These are phyloP conservation scores for Sander vitreus DNA, from an alignment of 2,113 vertebrate species.

Conservation along the genomic window DNA sequence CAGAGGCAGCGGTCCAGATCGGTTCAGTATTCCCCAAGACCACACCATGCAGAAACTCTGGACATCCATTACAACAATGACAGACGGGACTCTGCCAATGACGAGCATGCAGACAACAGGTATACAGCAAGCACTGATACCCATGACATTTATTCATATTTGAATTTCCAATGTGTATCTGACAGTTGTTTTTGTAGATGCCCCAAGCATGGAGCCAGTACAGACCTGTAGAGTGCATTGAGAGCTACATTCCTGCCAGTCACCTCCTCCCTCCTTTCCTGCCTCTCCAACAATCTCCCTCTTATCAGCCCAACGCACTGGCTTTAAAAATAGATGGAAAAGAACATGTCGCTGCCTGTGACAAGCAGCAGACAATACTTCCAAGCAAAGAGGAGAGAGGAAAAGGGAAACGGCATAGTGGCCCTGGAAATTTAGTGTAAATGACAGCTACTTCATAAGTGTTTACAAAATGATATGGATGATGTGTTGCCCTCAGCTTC, in stretches of 20 bases:
- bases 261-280: slow-evolving; percentile 61
- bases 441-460: slow-evolving; percentile 1
- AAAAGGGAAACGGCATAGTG: slow-evolving; percentile 53
- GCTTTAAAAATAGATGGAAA: slow-evolving; percentile 82
- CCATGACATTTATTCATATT: background rate
- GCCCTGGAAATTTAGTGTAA: slow-evolving; percentile 41
- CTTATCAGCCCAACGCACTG: slow-evolving; percentile 77
- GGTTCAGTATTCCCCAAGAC: slow-evolving; percentile 90
- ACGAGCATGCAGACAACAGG: slow-evolving; percentile 77
- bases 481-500: slow-evolving; percentile 16
- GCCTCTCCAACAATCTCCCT: slow-evolving; percentile 62
- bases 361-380: slow-evolving; percentile 64
- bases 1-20: slow-evolving; percentile 89
- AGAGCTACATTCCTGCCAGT: slow-evolving; percentile 80
- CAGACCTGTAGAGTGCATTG: slow-evolving; percentile 76
- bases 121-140: slow-evolving; percentile 36
- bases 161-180: slow-evolving; percentile 1
- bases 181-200: slow-evolving; percentile 29
- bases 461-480: slow-evolving; percentile 30
- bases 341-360: slow-evolving; percentile 78
- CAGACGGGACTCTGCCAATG: slow-evolving; percentile 70
- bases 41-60: slow-evolving; percentile 88
- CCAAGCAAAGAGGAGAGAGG: slow-evolving; percentile 23
- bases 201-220: slow-evolving; percentile 58
- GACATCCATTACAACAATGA: slow-evolving; percentile 72